Evolutionary conservation across 1,140 invertebrate genomes (phyloP).

Genomic region (Solen grandis): DNA sequence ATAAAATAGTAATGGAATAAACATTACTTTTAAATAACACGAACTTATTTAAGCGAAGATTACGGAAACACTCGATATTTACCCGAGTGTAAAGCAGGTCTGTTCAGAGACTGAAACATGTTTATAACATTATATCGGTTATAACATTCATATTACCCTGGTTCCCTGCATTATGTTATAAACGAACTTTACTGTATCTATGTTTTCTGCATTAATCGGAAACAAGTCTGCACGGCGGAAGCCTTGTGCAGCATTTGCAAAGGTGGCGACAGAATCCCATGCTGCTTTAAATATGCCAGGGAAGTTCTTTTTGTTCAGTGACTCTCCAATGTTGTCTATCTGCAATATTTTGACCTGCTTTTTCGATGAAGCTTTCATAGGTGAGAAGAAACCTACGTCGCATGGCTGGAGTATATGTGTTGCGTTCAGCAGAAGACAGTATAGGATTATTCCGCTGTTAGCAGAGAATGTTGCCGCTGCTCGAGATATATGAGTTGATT

Average conservation of each 20-base stretch:
- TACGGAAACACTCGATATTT: background rate
- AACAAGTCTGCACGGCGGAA: slow-evolving; percentile 2
- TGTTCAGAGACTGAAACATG: too few relatives aligned
- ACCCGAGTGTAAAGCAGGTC: too few relatives aligned
- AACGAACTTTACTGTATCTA: background rate
- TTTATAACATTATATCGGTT: too few relatives aligned
- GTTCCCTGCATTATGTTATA: background rate
- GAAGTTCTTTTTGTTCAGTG: slow-evolving; percentile 13
- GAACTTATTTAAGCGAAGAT: background rate
- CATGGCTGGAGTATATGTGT: slow-evolving; percentile 15
- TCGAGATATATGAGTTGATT: slow-evolving; percentile 30
- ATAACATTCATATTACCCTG: too few relatives aligned
- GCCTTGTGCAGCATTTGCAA: slow-evolving; percentile 18
- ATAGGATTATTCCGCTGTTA: slow-evolving; percentile 24
- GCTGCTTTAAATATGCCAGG: background rate
- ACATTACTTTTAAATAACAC: background rate
- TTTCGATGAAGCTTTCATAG: slow-evolving; percentile 15
- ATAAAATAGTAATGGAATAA: too few relatives aligned
- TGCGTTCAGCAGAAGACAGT: slow-evolving; percentile 22
- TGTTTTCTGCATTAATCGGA: background rate
- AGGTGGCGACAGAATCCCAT: background rate
- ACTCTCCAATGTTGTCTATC: background rate
- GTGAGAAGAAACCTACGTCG: slow-evolving; percentile 29
- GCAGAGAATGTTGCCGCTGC: background rate
- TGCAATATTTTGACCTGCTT: slow-evolving; percentile 6